Conservation (phyloP, 2,888 invertebrate genomes). For the Cephus pulcher region DNA sequence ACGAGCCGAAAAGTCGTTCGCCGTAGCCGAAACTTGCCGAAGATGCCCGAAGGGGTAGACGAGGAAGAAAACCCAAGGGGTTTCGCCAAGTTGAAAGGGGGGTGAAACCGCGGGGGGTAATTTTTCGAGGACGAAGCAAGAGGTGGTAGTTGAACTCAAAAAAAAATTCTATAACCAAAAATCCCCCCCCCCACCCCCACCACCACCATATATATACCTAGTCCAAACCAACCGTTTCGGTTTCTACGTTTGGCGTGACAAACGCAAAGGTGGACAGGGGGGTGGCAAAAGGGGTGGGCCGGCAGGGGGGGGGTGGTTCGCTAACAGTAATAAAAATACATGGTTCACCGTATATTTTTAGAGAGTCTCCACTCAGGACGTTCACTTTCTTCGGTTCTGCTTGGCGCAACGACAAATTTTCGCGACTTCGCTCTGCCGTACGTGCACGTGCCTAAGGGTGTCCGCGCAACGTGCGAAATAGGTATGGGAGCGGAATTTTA, state of each 20-base stretch:
- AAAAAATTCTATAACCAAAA: neutral
- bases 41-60: too few species aligned
- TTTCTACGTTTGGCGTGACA: neutral
- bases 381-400: constrained; percentile 28
- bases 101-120: too few species aligned
- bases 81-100: too few species aligned
- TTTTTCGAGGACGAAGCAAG: neutral
- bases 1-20: too few species aligned
- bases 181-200: too few species aligned
- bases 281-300: too few species aligned
- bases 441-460: constrained; percentile 12
- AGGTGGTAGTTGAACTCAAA: neutral
- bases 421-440: constrained; percentile 11
- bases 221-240: neutral
- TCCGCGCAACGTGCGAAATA: constrained; percentile 1
- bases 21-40: too few species aligned
- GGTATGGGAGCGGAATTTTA: constrained; percentile 41
- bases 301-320: neutral
- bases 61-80: too few species aligned
- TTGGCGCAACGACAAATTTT: constrained; percentile 63
- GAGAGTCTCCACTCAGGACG: neutral
- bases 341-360: neutral
- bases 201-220: neutral
- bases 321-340: neutral
- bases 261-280: neutral